Conservation (phyloP, 2,797 vertebrate genomes). For the Pseudochirops corinnae region DNA sequence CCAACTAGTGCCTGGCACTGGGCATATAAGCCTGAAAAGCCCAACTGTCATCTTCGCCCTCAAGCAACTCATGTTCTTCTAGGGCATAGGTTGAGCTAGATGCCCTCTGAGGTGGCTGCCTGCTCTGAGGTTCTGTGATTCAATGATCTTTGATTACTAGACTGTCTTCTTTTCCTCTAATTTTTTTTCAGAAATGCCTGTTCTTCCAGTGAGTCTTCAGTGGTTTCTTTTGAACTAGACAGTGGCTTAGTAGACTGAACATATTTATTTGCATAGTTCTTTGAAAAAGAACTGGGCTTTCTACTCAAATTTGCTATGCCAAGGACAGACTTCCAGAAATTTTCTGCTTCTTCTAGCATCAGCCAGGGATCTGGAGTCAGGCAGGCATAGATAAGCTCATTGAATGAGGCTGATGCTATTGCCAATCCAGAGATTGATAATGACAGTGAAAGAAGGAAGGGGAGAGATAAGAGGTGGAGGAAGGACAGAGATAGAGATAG, state of each 20-base stretch:
- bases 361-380: background rate
- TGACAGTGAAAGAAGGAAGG: background rate
- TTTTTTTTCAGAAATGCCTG: constrained; percentile 1
- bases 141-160: background rate
- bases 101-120: background rate
- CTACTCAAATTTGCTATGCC: background rate
- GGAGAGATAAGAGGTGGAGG: background rate
- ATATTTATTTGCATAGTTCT: constrained; percentile 20
- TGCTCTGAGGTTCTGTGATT: background rate
- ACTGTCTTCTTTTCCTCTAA: background rate
- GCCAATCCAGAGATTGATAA: background rate
- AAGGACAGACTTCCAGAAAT: background rate
- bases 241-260: constrained; percentile 21
- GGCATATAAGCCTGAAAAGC: background rate
- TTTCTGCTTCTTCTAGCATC: background rate
- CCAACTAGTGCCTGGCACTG: background rate
- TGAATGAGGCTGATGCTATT: background rate
- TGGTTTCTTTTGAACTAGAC: constrained; percentile 22
- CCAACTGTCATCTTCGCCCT: background rate
- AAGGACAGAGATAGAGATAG: background rate
- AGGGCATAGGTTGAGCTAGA: background rate
- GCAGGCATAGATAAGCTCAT: background rate
- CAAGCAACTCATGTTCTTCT: background rate
- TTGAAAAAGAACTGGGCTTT: background rate
- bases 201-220: constrained; percentile 16